Evolutionary conservation across 1,140 invertebrate species (phyloP), one percentile per base, ranked within the genome.

Genomic region (Pinna nobilis): DNA sequence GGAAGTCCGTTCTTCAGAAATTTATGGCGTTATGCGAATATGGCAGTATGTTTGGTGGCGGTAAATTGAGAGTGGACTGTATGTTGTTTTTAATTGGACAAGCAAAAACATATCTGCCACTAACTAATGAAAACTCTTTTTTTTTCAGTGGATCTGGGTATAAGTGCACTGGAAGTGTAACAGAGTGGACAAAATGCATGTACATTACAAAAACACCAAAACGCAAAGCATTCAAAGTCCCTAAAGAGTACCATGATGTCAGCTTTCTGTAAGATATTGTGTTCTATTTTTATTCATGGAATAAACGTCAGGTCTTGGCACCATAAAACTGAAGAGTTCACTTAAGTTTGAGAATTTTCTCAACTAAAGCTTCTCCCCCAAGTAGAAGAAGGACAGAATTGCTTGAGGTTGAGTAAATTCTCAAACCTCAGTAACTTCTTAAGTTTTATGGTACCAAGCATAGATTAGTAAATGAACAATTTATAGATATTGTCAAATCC

Each of bases 141-240:
- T 33, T 32, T 57, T 94, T 93, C 73, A 92, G 92, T 66, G 94
- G 93, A 79, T 92, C 93, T 78, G 94, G 94, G 0, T 98, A 97
- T 83, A 89, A 91, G 72, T 98, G 96, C 84, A 90, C 87, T 78
- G 97, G 97, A 49, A 90, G 94, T 87, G 79, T 97, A 37, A 94
- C 93, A 28, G 97, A 97, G 87, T 99, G 96, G 95, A 94, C 95
- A 0, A 96, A 95, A 88, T 99, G 98, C 87, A 90, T 91, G 49
- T 93, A 94, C 78, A 83, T 93, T 9, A 92, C 93, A 0, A 92
- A 92, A 79, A 91, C 93, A 25, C 97, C 97, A 7, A 91, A 93
- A 80, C 89, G 95, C 64, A 91, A 85, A n/a, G 86, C 91, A 51
- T 95, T 97, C 80, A 91, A 91, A 82, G 87, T 98, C 35, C 95